Evolutionary conservation across 2,113 vertebrate species (phyloP).

Genomic region (Trematomus loennbergii): DNA sequence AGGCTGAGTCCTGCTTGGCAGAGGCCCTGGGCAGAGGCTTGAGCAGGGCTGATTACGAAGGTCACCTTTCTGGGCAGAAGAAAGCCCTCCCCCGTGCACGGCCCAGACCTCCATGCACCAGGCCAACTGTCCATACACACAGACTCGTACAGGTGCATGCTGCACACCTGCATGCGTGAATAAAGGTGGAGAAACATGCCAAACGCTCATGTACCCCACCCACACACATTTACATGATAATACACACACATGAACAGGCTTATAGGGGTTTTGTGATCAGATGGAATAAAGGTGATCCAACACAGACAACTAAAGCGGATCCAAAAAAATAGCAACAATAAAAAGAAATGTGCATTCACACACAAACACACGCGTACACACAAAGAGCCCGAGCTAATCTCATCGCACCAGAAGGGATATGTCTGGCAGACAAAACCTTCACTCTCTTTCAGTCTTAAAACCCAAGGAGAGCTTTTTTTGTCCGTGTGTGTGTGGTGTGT

Average conservation of each 20-base stretch:
- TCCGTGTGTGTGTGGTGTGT: not conserved
- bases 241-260: not conserved
- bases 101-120: constrained; percentile 40
- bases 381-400: constrained; percentile 67
- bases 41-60: constrained; percentile 68
- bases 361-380: constrained; percentile 20
- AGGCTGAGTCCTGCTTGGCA: constrained; percentile 59
- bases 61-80: constrained; percentile 54
- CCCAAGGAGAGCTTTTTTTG: constrained; percentile 14
- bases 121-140: constrained; percentile 24
- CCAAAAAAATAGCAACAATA: constrained; percentile 50
- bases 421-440: constrained; percentile 71
- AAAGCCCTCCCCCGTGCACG: constrained; percentile 15
- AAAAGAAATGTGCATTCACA: constrained; percentile 27
- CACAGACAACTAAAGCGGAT: constrained; percentile 11
- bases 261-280: constrained; percentile 13
- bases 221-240: not conserved
- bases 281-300: constrained; percentile 30
- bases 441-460: constrained; percentile 63
- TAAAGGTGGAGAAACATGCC: not conserved
- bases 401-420: constrained; percentile 70
- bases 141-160: not conserved
- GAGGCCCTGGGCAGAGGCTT: constrained; percentile 54
- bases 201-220: not conserved
- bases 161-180: constrained; percentile 15